Evolutionary conservation across 2,888 invertebrate genomes (phyloP).

Genomic region (Polietes domitor): DNA sequence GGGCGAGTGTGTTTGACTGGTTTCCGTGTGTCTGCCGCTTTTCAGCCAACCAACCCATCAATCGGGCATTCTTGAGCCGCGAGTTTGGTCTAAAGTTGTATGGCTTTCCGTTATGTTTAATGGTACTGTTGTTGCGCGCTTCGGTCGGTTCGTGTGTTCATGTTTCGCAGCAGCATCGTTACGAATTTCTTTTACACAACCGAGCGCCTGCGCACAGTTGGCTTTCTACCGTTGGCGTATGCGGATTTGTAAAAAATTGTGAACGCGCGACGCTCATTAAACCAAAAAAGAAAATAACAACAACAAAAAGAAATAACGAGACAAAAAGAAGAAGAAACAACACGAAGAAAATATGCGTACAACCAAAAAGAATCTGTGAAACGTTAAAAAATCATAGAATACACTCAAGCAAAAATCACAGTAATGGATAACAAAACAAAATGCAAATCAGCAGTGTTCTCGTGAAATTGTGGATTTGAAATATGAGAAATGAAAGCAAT

Average conservation of each 20-base stretch:
- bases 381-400: conserved; percentile 48
- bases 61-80: conserved; percentile 62
- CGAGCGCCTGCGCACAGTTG: conserved; percentile 81
- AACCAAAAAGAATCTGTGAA: conserved; percentile 35
- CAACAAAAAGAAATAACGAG: conserved; percentile 29
- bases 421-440: conserved; percentile 54
- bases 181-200: conserved; percentile 80
- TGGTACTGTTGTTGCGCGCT: background rate
- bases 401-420: conserved; percentile 62
- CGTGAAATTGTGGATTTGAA: conserved; percentile 72
- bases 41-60: conserved; percentile 20
- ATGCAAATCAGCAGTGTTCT: too few relatives aligned
- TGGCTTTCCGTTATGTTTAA: conserved; percentile 63
- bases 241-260: conserved; percentile 79
- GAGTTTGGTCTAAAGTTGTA: conserved; percentile 64
- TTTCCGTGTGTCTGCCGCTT: conserved; percentile 41
- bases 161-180: conserved; percentile 64
- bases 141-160: conserved; percentile 40
- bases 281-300: conserved; percentile 63
- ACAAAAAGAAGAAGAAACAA: conserved; percentile 1
- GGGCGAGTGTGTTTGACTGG: conserved; percentile 36
- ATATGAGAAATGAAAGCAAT: conserved; percentile 56
- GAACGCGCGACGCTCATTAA: conserved; percentile 59
- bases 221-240: conserved; percentile 81
- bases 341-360: conserved; percentile 52